Evolutionary conservation across 2,888 invertebrate genomes (phyloP).

Genomic region (Pyrgus malvae): DNA sequence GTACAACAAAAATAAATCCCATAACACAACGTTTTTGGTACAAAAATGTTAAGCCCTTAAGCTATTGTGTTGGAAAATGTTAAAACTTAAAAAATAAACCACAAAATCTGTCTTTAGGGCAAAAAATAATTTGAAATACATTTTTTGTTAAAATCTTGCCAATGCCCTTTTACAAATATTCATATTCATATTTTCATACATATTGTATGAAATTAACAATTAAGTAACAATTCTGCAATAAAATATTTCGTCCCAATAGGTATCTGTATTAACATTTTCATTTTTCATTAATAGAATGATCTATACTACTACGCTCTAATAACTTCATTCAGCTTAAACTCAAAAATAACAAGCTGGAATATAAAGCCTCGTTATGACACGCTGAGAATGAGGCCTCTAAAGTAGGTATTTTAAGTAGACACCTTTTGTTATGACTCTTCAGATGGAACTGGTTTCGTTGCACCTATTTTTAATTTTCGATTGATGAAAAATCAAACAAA

Average conservation of each 20-base stretch:
- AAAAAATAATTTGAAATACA: too few relatives aligned
- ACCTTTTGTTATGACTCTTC: not conserved
- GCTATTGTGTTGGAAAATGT: constrained; percentile 1
- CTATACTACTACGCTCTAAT: too few relatives aligned
- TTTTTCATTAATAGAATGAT: too few relatives aligned
- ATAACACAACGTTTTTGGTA: constrained; percentile 9
- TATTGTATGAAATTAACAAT: too few relatives aligned
- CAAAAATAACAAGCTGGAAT: constrained; percentile 14
- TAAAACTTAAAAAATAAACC: not conserved
- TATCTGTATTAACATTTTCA: too few relatives aligned
- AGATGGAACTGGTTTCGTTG: not conserved
- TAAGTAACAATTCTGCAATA: too few relatives aligned
- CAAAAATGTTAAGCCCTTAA: not conserved
- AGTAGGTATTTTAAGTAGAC: not conserved
- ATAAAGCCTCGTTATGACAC: constrained; percentile 2
- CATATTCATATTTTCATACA: too few relatives aligned
- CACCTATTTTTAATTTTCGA: not conserved
- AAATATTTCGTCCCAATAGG: too few relatives aligned
- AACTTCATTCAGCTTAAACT: constrained; percentile 18
- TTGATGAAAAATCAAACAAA: constrained; percentile 2
- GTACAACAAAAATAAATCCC: constrained; percentile 20
- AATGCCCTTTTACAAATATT: too few relatives aligned
- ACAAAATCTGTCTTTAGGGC: too few relatives aligned
- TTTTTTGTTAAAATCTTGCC: too few relatives aligned
- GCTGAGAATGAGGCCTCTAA: too few relatives aligned